These are phyloP conservation scores for Nothobranchius furzeri DNA, from an alignment of 2,113 vertebrate genomes.

Conservation along the genomic window DNA sequence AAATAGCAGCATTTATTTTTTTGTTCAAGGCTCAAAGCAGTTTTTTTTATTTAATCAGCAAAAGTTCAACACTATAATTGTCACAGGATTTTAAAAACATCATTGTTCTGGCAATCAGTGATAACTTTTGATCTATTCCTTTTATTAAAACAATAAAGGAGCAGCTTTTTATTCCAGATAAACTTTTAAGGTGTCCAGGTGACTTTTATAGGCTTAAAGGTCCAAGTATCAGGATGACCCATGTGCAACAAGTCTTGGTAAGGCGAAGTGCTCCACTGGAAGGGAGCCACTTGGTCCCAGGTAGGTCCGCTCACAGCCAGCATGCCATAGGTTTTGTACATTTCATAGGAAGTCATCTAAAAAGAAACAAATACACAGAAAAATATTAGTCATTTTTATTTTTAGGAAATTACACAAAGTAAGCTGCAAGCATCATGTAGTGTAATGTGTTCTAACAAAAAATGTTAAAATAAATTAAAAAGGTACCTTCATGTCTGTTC, in stretches of 20 bases:
- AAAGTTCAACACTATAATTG: not conserved
- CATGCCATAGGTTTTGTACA: slow-evolving; percentile 80
- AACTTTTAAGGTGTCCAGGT: slow-evolving; percentile 80
- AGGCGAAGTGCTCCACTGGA: slow-evolving; percentile 91
- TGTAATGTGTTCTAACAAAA: not conserved
- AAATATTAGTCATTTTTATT: too few relatives aligned
- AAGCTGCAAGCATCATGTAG: not conserved
- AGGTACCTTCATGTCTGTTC: slow-evolving; percentile 92
- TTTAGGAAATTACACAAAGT: not conserved
- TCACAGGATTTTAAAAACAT: not conserved
- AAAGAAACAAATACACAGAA: slow-evolving; percentile 18
- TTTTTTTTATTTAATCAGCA: slow-evolving; percentile 4
- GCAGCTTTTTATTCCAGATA: not conserved
- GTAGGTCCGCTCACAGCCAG: slow-evolving; percentile 87
- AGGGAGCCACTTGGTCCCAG: slow-evolving; percentile 89
- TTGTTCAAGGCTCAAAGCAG: not conserved
- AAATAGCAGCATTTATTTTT: not conserved
- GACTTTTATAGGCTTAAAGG: slow-evolving; percentile 83
- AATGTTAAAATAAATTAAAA: not conserved
- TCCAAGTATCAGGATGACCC: slow-evolving; percentile 94
- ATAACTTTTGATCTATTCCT: slow-evolving; percentile 24
- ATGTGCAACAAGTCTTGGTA: slow-evolving; percentile 84
- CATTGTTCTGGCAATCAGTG: slow-evolving; percentile 7
- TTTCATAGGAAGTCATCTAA: slow-evolving; percentile 85
- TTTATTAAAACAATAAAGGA: slow-evolving; percentile 29